Evolutionary conservation across 2,888 invertebrate species (phyloP), one percentile per base, ranked within the genome.

Genomic region (Aricia artaxerxes): DNA sequence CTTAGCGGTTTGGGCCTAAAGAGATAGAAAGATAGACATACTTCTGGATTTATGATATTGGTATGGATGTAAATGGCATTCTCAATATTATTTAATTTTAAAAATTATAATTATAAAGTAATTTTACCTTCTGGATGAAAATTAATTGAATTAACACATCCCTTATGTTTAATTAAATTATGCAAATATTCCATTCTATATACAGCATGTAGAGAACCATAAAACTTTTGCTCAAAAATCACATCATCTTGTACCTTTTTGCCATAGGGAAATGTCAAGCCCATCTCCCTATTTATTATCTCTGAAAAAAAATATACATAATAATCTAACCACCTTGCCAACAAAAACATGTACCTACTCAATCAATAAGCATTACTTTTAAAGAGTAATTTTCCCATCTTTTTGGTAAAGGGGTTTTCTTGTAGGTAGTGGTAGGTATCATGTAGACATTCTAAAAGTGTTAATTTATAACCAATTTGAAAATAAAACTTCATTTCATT

Each of bases 81-180:
- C 49, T 49, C 0, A 49, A 49, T 49, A 49, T 9, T 24, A 9
- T 44, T 44, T 1, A 44, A 9, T 44, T 44, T 44, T 1, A 2
- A 44, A 44, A 44, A 44, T 44, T 44, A 44, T 44, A 44, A 44
- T 44, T 44, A 44, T 57, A 60, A 77, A n/a, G 75, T 60, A 77
- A 75, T 80, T 86, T 89, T 89, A 92, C 97, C 97, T 89, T 96
- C 94, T 81, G 96, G 96, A 88, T 98, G 98, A 90, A 99, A 99
- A 92, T 98, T 97, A 79, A 99, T 95, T 81, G 97, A 97, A 93
- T 99, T 99, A 3, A 99, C 99, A 94, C 99, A 99, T 81, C 98
- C 98, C 84, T 94, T 95, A 89, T 99, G 99, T 82, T 96, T 96
- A 81, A 96, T 95, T 84, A 99, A 94, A 85, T 96, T 96, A 85